Evolutionary conservation across 2,888 invertebrate genomes (phyloP).

Genomic region (Cryptus armator): DNA sequence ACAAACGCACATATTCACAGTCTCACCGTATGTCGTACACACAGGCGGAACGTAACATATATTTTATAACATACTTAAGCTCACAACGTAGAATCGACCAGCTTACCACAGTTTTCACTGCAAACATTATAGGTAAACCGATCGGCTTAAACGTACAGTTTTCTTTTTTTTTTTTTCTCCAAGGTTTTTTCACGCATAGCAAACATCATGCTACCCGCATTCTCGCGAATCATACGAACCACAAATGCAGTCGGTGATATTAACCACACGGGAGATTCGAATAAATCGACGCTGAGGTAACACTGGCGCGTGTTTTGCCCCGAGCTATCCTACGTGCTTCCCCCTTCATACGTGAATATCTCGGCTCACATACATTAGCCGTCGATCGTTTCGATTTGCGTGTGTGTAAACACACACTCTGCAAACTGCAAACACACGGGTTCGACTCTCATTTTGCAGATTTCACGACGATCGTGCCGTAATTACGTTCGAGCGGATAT

Average conservation of each 20-base stretch:
- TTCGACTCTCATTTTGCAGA: neutral
- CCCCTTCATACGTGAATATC: conserved; percentile 22
- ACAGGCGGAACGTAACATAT: neutral
- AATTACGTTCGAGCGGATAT: neutral
- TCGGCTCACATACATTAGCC: neutral
- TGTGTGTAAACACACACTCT: neutral
- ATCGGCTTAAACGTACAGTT: neutral
- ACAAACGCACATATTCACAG: conserved; percentile 17
- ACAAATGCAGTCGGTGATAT: conserved; percentile 61
- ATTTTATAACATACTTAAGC: neutral
- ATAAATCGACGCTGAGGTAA: conserved; percentile 54
- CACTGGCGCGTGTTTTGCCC: conserved; percentile 40
- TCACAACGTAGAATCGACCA: too few species aligned
- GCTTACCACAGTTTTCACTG: too few species aligned
- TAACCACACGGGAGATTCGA: conserved; percentile 53
- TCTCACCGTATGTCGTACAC: conserved; percentile 1
- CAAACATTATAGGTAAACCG: neutral
- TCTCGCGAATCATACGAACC: conserved; percentile 45
- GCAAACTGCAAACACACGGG: neutral
- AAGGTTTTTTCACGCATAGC: neutral
- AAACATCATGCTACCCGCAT: neutral
- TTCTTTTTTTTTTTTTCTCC: conserved; percentile 32
- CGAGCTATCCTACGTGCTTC: conserved; percentile 29
- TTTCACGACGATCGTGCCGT: neutral
- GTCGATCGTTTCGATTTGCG: neutral